Conservation (phyloP, 2,797 vertebrate species). For the Xenentodon cancila region DNA sequence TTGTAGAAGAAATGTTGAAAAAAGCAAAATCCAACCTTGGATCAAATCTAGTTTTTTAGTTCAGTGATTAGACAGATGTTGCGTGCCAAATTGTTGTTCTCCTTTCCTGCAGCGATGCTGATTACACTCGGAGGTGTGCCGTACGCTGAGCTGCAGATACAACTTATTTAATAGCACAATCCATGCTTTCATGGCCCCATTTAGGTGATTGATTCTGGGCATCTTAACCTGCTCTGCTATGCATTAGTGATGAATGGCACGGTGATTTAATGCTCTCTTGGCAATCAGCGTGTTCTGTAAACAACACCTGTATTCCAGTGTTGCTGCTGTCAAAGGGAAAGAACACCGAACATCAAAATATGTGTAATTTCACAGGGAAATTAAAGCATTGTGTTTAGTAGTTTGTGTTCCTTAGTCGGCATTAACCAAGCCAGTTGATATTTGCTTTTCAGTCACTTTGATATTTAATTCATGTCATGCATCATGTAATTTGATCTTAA, state of each 20-base stretch:
- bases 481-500: background rate
- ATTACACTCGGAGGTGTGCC: constrained; percentile 36
- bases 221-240: constrained; percentile 56
- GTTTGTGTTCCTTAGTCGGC: background rate
- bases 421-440: constrained; percentile 1
- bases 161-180: constrained; percentile 57
- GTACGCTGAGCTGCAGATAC: constrained; percentile 39
- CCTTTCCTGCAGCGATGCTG: constrained; percentile 34
- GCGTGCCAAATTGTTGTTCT: constrained; percentile 18
- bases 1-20: background rate
- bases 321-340: constrained; percentile 12
- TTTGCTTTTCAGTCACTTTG: background rate
- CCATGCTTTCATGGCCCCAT: constrained; percentile 52
- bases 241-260: constrained; percentile 63
- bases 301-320: constrained; percentile 49
- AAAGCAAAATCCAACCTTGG: background rate
- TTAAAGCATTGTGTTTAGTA: background rate
- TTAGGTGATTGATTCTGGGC: constrained; percentile 70
- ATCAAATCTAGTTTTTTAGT: constrained; percentile 18
- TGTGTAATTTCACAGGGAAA: constrained; percentile 11
- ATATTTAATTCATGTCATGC: background rate
- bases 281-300: constrained; percentile 54
- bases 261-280: constrained; percentile 58
- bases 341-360: constrained; percentile 14
- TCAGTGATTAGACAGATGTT: constrained; percentile 21